Evolutionary conservation across 2,797 vertebrate species (phyloP), one percentile per base, ranked within the genome.

Genomic region (Echiichthys vipera): DNA sequence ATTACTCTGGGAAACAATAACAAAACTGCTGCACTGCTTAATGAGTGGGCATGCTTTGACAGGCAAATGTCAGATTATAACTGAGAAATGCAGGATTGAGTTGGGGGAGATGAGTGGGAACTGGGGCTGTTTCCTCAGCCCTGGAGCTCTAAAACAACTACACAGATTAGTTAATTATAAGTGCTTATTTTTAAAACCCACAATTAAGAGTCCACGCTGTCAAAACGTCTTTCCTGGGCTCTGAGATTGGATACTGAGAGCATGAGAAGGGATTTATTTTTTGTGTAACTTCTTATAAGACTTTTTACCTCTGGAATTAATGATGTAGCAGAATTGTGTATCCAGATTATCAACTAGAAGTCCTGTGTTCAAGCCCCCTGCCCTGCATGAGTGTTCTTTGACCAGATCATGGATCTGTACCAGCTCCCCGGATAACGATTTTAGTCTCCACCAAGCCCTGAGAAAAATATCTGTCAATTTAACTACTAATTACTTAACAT

Each of bases 1-100:
- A 46, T 55, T 75, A 82, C 76, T 71, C 49, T 63, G 22, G 65
- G 49, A 86, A 74, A 86, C 81, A 80, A 79, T 71, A 78, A 86
- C 74, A 66, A 32, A 65, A 73, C 58, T 78, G 76, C 82, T 79
- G 61, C 36, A 42, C 56, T 76, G 74, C 57, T n/a, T 77, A 78
- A 66, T 58, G 62, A 80, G 71, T 59, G 63, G 72, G 57, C 71
- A 76, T 75, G 70, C 67, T 79, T 71, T 80, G 65, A 74, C 76
- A 73, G 73, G 67, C 22, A 1, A 62, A 66, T 80, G 74, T 62
- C 64, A 71, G 75, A 81, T 76, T 67, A 75, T 25, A 66, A 53
- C 50, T 53, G 62, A 62, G 63, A 80, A 77, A 63, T 54, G 37
- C 56, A 18, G 37, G 30, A 22, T 50, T 50, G 51, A 53, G 59